Conservation (phyloP, 2,113 vertebrate species). For the Megalops atlanticus region DNA sequence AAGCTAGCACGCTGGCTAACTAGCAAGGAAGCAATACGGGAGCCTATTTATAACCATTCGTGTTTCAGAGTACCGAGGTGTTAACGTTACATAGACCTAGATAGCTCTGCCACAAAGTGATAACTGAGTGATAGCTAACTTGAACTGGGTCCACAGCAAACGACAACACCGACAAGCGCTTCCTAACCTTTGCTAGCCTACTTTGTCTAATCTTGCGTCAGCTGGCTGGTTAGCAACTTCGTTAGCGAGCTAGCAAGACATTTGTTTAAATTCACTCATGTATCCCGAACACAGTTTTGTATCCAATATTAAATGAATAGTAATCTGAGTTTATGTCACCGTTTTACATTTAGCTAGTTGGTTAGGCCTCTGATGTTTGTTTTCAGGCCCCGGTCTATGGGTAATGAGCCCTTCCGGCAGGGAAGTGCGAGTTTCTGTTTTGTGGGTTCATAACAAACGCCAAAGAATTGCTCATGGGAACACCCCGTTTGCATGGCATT, state of each 20-base stretch:
- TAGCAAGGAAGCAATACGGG: too few species aligned
- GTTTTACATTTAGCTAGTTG: not conserved
- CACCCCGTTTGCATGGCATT: not conserved
- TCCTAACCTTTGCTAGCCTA: slow-evolving; percentile 1
- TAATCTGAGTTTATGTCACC: not conserved
- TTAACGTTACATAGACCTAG: not conserved
- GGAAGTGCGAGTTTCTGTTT: not conserved
- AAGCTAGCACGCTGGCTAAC: too few species aligned
- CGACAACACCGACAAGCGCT: not conserved
- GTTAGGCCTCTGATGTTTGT: slow-evolving; percentile 28
- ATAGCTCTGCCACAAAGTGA: not conserved
- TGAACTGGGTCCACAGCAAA: not conserved
- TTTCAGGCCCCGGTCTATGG: slow-evolving; percentile 41
- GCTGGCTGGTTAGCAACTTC: not conserved
- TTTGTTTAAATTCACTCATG: not conserved
- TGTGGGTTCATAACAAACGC: not conserved
- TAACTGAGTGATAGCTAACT: not conserved
- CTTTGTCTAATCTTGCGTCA: not conserved
- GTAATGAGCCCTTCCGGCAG: slow-evolving; percentile 26
- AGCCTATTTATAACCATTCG: too few species aligned
- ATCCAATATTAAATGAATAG: not conserved
- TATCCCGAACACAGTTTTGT: not conserved
- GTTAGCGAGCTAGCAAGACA: not conserved
- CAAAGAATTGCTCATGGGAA: too few species aligned
- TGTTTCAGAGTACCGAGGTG: too few species aligned